Conservation (phyloP, 2,113 vertebrate species). For the Cynocephalus volans region DNA sequence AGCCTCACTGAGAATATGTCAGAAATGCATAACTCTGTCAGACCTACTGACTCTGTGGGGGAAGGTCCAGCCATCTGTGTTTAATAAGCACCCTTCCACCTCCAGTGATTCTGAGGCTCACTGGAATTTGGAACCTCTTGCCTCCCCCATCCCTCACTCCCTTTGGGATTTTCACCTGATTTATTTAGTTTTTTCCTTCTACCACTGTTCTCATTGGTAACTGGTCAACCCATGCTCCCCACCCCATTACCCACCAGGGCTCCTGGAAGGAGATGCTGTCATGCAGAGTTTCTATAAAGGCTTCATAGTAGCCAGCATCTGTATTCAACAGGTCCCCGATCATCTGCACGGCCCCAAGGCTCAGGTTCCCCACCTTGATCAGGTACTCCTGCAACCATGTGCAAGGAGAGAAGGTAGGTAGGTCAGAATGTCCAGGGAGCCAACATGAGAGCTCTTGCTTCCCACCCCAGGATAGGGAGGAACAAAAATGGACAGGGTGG, state of each 20-base stretch:
- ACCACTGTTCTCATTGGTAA: not conserved
- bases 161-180: not conserved
- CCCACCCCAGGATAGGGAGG: not conserved
- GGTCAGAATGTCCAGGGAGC: not conserved
- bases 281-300: conserved; percentile 73
- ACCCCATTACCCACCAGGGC: not conserved
- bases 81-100: not conserved
- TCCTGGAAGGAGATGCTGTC: not conserved
- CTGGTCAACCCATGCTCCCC: not conserved
- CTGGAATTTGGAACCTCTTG: not conserved
- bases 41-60: not conserved
- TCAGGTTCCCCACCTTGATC: conserved; percentile 76
- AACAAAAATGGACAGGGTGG: not conserved
- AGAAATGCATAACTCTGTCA: not conserved
- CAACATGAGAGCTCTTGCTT: not conserved
- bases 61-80: too few species aligned
- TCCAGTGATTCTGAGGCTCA: not conserved
- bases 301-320: conserved; percentile 58
- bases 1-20: too few species aligned
- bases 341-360: conserved; percentile 70
- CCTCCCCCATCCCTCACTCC: not conserved
- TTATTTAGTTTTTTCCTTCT: not conserved
- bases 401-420: not conserved
- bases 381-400: conserved; percentile 59
- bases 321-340: conserved; percentile 67